Evolutionary conservation across 1,140 invertebrate genomes (phyloP).

Genomic region (Psilanteris sp.): DNA sequence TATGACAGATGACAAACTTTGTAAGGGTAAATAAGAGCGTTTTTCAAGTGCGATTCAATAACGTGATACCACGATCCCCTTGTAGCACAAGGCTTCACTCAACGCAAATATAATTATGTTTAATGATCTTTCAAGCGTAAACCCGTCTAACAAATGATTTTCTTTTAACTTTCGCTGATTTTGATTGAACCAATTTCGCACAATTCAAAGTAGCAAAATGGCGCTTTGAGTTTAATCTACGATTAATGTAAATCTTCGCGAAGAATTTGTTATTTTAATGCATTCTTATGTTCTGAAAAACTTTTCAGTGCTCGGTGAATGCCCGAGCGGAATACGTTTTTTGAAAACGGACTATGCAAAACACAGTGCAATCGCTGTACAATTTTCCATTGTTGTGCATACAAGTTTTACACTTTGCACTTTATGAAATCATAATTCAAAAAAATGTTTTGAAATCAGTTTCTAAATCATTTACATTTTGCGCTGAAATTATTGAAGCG

Average conservation of each 20-base stretch:
- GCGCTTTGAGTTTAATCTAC: neutral
- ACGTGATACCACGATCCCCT: neutral
- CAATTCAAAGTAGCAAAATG: no score
- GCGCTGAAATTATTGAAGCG: no score
- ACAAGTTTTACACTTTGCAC: constrained; percentile 2
- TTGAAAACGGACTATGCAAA: neutral
- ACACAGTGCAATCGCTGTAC: constrained; percentile 1
- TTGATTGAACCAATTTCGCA: neutral
- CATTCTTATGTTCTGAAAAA: neutral
- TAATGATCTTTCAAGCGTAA: constrained; percentile 1
- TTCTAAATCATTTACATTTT: no score
- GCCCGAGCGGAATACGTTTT: neutral
- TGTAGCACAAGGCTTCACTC: constrained; percentile 10
- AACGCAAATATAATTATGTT: constrained; percentile 7
- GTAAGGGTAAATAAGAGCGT: constrained; percentile 12
- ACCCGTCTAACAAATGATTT: constrained; percentile 3
- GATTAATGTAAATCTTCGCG: neutral
- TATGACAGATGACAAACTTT: constrained; percentile 15
- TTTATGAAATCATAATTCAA: constrained; percentile 14
- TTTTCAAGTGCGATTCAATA: constrained; percentile 9
- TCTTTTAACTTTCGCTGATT: neutral
- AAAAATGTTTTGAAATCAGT: no score
- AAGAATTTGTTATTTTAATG: constrained; percentile 1
- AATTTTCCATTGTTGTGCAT: constrained; percentile 4
- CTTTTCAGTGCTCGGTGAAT: neutral